These are phyloP conservation scores for Gadus chalcogrammus DNA, from an alignment of 2,113 vertebrate species.

Conservation along the genomic window DNA sequence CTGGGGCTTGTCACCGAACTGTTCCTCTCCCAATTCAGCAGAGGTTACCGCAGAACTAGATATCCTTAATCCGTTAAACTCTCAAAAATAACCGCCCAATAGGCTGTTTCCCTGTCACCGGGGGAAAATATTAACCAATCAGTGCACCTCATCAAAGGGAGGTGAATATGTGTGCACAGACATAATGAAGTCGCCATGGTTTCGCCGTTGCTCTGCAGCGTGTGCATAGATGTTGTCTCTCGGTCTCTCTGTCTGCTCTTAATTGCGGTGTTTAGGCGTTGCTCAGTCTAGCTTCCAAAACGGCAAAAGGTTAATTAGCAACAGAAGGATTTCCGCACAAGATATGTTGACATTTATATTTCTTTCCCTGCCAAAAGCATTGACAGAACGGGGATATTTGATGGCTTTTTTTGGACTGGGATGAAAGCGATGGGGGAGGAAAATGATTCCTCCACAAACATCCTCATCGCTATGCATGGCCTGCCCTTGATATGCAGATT, in stretches of 20 bases:
- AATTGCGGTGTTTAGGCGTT: conserved; percentile 69
- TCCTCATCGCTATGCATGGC: conserved; percentile 69
- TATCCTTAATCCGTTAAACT: conserved; percentile 60
- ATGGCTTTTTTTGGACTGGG: conserved; percentile 28
- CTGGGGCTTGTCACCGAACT: conserved; percentile 44
- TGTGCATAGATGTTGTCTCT: conserved; percentile 59
- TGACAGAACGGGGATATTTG: conserved; percentile 42
- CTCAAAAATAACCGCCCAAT: conserved; percentile 39
- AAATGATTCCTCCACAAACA: conserved; percentile 54
- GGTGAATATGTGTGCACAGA: conserved; percentile 32
- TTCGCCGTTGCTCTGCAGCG: conserved; percentile 23
- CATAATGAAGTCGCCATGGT: conserved; percentile 51
- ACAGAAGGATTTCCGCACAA: conserved; percentile 64
- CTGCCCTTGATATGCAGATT: conserved; percentile 72
- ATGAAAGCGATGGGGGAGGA: conserved; percentile 30
- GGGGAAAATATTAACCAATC: conserved; percentile 43
- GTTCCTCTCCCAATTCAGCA: conserved; percentile 33
- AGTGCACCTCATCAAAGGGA: conserved; percentile 20
- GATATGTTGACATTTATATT: conserved; percentile 74
- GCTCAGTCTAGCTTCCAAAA: conserved; percentile 52
- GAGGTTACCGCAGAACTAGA: conserved; percentile 63
- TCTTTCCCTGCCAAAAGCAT: conserved; percentile 54
- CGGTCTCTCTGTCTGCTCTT: conserved; percentile 55
- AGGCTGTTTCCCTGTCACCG: conserved; percentile 32
- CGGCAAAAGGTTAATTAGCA: conserved; percentile 75